These are phyloP conservation scores for Hystrix brachyura DNA, from an alignment of 2,113 vertebrate genomes.

Conservation along the genomic window DNA sequence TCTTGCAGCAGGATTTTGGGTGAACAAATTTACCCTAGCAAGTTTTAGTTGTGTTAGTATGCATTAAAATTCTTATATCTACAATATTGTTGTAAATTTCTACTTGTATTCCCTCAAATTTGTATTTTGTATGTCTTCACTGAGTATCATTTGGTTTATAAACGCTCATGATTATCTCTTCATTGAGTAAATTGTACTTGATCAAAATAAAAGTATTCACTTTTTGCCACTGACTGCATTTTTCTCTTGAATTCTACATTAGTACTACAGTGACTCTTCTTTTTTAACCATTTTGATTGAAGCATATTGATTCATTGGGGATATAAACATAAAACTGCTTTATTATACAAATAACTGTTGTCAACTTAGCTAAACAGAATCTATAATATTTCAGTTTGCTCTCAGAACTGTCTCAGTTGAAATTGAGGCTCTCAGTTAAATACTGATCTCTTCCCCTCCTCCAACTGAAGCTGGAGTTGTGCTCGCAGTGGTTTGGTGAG, in stretches of 20 bases:
- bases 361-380: slow-evolving; percentile 7
- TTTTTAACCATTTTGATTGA: slow-evolving; percentile 56
- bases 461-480: background rate
- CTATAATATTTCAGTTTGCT: background rate
- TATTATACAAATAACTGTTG: slow-evolving; percentile 49
- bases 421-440: slow-evolving; percentile 5
- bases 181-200: slow-evolving; percentile 23
- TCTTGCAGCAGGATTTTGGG: background rate
- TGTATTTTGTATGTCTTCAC: slow-evolving; percentile 29
- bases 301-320: background rate
- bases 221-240: background rate
- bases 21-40: background rate
- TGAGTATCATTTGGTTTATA: background rate
- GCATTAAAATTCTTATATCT: background rate
- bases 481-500: background rate
- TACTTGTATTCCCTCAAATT: background rate
- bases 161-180: background rate
- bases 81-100: background rate
- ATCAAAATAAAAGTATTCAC: slow-evolving; percentile 47
- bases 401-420: background rate
- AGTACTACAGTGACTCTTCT: background rate
- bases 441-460: background rate
- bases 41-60: background rate
- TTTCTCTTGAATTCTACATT: slow-evolving; percentile 39
- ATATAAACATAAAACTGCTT: slow-evolving; percentile 20